Evolutionary conservation across 2,888 invertebrate genomes (phyloP).

Genomic region (Aleiodes testaceus): DNA sequence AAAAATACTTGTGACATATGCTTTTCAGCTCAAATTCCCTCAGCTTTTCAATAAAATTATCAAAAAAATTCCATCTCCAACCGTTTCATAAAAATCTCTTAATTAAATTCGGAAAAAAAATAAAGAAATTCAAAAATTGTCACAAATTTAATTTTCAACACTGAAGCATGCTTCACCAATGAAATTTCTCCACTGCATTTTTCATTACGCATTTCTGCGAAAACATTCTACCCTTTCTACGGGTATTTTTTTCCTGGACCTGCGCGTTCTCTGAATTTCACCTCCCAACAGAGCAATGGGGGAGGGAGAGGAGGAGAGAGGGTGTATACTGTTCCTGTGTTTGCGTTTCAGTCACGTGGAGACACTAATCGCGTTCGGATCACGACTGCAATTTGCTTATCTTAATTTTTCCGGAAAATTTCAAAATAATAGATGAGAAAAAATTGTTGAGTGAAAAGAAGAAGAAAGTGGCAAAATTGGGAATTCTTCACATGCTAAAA

Average conservation of each 20-base stretch:
- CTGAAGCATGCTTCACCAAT: no score
- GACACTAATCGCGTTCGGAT: slow-evolving; percentile 61
- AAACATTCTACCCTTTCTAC: background rate
- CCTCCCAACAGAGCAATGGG: slow-evolving; percentile 39
- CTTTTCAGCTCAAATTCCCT: no score
- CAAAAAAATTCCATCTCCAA: no score
- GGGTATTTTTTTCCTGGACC: slow-evolving; percentile 44
- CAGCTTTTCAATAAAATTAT: no score
- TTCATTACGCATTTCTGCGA: no score
- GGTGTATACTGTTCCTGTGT: slow-evolving; percentile 47
- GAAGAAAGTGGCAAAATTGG: background rate
- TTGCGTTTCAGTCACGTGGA: slow-evolving; percentile 66
- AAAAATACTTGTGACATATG: no score
- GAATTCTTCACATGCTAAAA: background rate
- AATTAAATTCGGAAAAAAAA: no score
- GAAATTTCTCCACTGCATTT: no score
- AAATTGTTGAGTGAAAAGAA: background rate
- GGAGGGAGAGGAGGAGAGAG: background rate
- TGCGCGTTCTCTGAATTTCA: slow-evolving; percentile 58
- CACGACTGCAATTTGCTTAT: slow-evolving; percentile 43
- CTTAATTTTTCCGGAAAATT: slow-evolving; percentile 21
- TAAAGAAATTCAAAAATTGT: no score
- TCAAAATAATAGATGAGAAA: no score
- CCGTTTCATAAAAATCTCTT: no score
- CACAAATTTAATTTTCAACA: no score